Evolutionary conservation across 1,140 invertebrate species (phyloP), one percentile per base, ranked within the genome.

Genomic region (Sycobia sp.): DNA sequence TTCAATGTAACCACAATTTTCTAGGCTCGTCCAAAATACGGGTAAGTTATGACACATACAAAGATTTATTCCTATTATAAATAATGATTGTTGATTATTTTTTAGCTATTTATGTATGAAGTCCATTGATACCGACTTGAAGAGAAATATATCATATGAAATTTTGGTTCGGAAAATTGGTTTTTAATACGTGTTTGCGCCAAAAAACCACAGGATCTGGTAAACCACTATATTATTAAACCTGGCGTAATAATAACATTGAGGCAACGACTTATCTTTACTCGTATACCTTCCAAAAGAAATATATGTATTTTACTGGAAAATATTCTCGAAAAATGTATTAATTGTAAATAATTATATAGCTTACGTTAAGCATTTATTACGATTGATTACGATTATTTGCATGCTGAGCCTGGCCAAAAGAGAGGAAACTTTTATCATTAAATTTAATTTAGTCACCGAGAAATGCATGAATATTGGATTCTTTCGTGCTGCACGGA

Each of bases 381-480:
- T 18, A 13, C 9, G 20, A 43, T 4, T 18, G 20, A 18, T 4
- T 36, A 14, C 32, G 25, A 46, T 51, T 41, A 32, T 22, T 18
- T 62, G 50, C 50, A 54, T 47, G 41, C 25, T 36, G 23, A 20
- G 23, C 10, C 23, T 50, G 4, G 20, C 8, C 23, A 25, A 5
- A n/a, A 25, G 7, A 58, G 22, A 36, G 3, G 4, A 13, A 20
- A 50, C n/a, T 20, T 43, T 49, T 2, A 46, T 1, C 14, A 23
- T 11, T n/a, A 14, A 14, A 18, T n/a, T 9, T 27, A n/a, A 43
- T 36, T 23, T 16, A 53, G 22, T 47, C 51, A 56, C 14, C 36
- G 27, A 51, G 49, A 63, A 57, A 20, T 51, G 62, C 54, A 64
- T 64, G 62, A 14, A 49, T 34, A 41, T 49, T 41, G 25, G 22